Evolutionary conservation across 2,888 invertebrate species (phyloP).

Genomic region (Metacarcinus magister): DNA sequence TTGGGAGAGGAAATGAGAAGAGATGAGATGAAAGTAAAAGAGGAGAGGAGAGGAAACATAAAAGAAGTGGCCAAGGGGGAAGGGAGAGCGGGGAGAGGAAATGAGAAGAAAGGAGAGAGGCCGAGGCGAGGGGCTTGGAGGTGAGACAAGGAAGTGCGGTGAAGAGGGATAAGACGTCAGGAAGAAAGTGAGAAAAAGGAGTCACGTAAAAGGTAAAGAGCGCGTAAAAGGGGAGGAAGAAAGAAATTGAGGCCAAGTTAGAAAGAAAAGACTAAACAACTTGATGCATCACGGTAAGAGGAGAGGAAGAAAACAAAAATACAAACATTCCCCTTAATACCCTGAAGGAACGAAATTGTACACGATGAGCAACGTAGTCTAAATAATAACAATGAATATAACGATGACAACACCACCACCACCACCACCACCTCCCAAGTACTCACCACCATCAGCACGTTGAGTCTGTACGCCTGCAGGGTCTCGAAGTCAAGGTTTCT

Average conservation of each 20-base stretch:
- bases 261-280: too few species aligned
- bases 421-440: not conserved
- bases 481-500: constrained; percentile 93
- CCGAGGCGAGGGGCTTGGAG: not conserved
- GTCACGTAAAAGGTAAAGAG: not conserved
- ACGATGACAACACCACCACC: too few species aligned
- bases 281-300: too few species aligned
- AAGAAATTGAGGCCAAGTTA: not conserved
- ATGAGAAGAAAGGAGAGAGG: not conserved
- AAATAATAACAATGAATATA: too few species aligned
- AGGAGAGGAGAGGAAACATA: not conserved
- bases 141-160: not conserved
- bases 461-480: constrained; percentile 92
- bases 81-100: not conserved
- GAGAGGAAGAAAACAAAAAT: too few species aligned
- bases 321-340: too few species aligned
- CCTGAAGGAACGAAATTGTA: too few species aligned
- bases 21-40: not conserved
- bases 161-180: not conserved
- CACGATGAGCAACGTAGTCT: too few species aligned
- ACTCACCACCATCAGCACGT: constrained; percentile 87
- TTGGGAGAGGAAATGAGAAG: not conserved
- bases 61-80: not conserved
- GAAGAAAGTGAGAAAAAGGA: constrained; percentile 2
- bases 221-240: not conserved